Conservation (phyloP, 2,113 vertebrate genomes). For the Ciconia boyciana region DNA sequence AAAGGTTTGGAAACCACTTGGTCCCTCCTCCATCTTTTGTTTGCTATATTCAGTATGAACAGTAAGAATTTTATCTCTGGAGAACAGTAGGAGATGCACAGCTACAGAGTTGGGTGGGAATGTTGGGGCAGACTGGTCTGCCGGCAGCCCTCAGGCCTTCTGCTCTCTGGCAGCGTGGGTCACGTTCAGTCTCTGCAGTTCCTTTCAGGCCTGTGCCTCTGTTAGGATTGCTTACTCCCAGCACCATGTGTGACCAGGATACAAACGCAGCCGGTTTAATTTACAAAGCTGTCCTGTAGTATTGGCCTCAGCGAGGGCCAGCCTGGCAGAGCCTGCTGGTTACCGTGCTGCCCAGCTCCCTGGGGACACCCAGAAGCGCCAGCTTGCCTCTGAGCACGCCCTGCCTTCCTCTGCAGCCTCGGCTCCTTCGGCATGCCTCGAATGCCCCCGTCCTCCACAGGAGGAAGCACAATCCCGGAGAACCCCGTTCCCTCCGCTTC, state of each 20-base stretch:
- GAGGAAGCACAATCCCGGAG: conserved; percentile 87
- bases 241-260: accelerated
- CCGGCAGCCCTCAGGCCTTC: neutral
- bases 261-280: accelerated
- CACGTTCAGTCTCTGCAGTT: neutral
- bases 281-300: neutral
- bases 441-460: conserved; percentile 84
- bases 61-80: neutral
- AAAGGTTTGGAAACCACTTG: neutral
- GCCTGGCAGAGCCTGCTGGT: conserved; percentile 18
- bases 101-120: neutral
- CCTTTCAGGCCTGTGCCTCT: neutral
- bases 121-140: neutral
- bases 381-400: neutral
- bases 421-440: conserved; percentile 86
- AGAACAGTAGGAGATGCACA: neutral
- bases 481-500: conserved; percentile 82
- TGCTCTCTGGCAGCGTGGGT: neutral
- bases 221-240: neutral
- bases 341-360: neutral
- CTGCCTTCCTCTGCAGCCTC: conserved; percentile 72
- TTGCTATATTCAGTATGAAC: neutral
- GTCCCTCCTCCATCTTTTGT: neutral
- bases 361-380: neutral
- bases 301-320: conserved; percentile 41